phyloP scores from a whole-genome alignment of 1,140 invertebrate species.

The Lepidurus couesii region DNA sequence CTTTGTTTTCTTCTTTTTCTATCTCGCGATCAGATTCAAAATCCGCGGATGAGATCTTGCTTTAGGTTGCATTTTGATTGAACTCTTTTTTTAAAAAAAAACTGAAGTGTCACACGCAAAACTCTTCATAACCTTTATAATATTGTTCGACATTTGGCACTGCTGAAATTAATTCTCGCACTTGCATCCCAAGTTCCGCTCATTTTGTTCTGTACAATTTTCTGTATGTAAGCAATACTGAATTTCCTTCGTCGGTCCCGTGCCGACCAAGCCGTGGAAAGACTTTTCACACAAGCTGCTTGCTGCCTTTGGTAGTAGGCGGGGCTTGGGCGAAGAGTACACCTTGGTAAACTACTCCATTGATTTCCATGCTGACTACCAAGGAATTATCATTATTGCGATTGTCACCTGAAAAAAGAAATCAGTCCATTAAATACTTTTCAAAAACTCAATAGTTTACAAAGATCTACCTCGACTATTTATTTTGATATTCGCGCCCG shows the following conservation, averaged over 20 bases:
- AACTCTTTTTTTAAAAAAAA: not conserved
- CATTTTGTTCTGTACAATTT: not conserved
- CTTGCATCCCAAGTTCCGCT: not conserved
- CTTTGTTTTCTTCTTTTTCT: not conserved
- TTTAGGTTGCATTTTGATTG: conserved; percentile 12
- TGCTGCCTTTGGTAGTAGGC: conserved; percentile 25
- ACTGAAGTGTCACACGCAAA: not conserved
- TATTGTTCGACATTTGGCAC: not conserved
- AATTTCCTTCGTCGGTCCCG: not conserved
- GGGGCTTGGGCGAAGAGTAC: conserved; percentile 68
- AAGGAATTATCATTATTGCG: conserved; percentile 73
- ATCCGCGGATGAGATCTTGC: conserved; percentile 1
- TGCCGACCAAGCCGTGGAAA: not conserved
- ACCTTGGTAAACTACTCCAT: conserved; percentile 84
- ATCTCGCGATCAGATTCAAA: not conserved
- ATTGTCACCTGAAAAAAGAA: conserved; percentile 48
- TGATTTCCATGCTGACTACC: conserved; percentile 92
- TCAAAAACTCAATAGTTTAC: not conserved
- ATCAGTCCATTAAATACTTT: not conserved
- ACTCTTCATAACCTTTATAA: not conserved
- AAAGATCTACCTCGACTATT: conserved; percentile 68
- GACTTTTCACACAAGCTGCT: conserved; percentile 3
- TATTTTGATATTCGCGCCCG: conserved; percentile 80
- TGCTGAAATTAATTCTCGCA: conserved; percentile 9
- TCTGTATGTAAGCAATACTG: not conserved